Base-by-base conservation (phyloP, 2,113 vertebrate genomes). In the Cairina moschata region DNA sequence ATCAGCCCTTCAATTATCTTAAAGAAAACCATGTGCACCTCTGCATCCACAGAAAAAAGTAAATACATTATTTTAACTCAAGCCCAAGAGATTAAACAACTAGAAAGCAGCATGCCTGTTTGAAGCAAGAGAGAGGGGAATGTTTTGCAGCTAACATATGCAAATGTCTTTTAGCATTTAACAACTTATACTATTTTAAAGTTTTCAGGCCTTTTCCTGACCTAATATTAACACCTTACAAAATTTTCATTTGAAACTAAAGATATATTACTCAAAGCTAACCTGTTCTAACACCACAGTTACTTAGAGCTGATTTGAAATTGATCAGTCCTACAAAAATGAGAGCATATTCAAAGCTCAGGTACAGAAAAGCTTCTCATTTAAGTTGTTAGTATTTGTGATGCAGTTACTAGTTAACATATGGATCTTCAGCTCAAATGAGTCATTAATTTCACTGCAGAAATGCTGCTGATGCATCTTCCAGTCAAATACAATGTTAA, bases 401-500 rank as follows among this genome's bases (percentile, higher is more conserved):
- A 77, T 76, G 55, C 76, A 86, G 69, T 77, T 83, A 73, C 65
- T 83, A 88, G 86, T 89, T 94, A 96, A 95, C 95, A 91, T 94
- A 97, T 96, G 88, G 97, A 97, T 96, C 91, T 88, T 86, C 84
- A 88, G 91, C 83, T 93, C 86, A 96, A 96, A 90, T 85, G 54
- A 97, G 82, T 91, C 94, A 93, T 95, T 97, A 93, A 94, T 96
- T 97, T 95, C 82, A 83, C 94, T 78, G 56, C 75, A 94, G 88
- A 96, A 97, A 88, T 95, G 94, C 95, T 94, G 92, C 74, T 97
- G 94, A 96, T 94, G 94, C 83, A 94, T 91, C 93, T 94, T 88
- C 84, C 84, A 97, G 92, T 96, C 95, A 97, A 92, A 97, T 97
- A 92, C 93, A 94, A 96, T 67, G 74, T 94, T 95, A 91, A 95